Conservation (phyloP, 2,113 vertebrate species). For the Tychaedon coryphoeus region DNA sequence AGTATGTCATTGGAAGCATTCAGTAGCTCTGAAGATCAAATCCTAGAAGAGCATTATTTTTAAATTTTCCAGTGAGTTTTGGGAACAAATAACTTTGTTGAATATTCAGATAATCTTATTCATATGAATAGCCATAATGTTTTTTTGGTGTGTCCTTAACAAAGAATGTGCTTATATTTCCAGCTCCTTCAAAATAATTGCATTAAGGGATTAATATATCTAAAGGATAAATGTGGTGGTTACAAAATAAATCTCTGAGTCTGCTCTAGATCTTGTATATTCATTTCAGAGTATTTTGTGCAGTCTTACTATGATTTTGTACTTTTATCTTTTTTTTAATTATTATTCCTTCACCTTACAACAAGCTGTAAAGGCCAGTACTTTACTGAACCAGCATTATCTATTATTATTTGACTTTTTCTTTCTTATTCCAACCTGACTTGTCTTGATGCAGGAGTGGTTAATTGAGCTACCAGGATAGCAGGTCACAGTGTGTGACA, state of each 20-base stretch:
- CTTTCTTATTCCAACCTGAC: background rate
- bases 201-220: background rate
- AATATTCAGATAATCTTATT: background rate
- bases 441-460: background rate
- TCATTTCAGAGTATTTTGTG: background rate
- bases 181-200: background rate
- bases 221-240: background rate
- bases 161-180: background rate
- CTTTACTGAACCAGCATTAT: background rate
- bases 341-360: background rate
- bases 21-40: background rate
- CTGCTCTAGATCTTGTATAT: background rate
- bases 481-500: background rate
- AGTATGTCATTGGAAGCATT: background rate
- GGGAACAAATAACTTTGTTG: background rate
- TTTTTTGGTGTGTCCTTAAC: background rate
- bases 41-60: background rate
- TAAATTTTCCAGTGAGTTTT: background rate
- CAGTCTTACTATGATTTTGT: background rate
- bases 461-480: background rate
- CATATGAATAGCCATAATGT: background rate
- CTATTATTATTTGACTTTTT: background rate
- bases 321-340: background rate
- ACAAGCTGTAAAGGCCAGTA: background rate
- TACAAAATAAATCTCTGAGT: background rate